phyloP scores from a whole-genome alignment of 2,797 vertebrate species.

The Sebastes kiyomatsui region DNA sequence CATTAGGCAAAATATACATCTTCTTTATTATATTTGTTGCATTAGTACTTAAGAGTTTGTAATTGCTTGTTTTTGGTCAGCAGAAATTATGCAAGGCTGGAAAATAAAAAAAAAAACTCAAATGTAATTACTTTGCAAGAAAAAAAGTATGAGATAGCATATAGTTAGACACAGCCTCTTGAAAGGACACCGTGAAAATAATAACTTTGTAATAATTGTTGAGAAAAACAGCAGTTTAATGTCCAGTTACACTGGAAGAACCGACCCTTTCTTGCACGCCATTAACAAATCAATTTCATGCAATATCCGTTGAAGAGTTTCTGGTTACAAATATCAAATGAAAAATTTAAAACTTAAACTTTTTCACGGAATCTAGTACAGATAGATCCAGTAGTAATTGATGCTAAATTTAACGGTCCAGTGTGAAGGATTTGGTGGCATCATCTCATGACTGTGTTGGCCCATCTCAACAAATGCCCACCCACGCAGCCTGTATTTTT shows the following conservation, averaged over 20 bases:
- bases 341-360: no score
- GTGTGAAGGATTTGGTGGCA: no score
- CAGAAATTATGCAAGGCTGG: background rate
- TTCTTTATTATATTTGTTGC: background rate
- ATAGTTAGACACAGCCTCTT: background rate
- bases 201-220: background rate
- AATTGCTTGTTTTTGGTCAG: background rate
- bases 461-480: no score
- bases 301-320: background rate
- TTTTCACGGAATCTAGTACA: no score
- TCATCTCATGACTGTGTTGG: no score
- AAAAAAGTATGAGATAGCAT: background rate
- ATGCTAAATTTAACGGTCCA: no score
- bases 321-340: background rate
- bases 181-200: background rate
- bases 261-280: background rate
- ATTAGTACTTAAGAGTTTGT: background rate
- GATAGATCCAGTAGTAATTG: background rate
- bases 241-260: background rate
- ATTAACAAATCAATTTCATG: background rate
- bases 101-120: background rate
- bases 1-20: background rate
- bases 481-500: no score
- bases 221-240: background rate
- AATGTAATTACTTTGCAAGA: background rate